Conservation (phyloP, 2,797 vertebrate species). For the Sardinella longiceps region DNA sequence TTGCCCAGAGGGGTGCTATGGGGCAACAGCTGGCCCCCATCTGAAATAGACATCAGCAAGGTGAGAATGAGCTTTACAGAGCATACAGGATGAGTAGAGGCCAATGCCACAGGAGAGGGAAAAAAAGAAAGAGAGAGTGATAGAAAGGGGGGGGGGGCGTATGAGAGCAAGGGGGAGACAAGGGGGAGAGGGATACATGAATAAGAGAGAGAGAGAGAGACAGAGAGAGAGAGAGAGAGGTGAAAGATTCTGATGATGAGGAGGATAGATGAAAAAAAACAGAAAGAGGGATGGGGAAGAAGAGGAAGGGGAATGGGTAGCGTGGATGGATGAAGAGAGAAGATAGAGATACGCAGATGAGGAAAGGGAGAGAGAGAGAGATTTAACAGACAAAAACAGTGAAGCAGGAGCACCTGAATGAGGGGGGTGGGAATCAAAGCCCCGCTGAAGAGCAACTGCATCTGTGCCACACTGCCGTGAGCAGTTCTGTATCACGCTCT, state of each 20-base stretch:
- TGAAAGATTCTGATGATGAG: not conserved
- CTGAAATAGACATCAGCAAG: slow-evolving; percentile 40
- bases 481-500: not conserved
- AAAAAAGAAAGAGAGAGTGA: not conserved
- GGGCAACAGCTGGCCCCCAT: slow-evolving; percentile 31
- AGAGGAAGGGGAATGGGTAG: not conserved
- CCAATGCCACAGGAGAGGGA: slow-evolving; percentile 5
- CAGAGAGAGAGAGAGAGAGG: not conserved
- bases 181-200: not conserved
- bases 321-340: not conserved
- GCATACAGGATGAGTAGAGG: slow-evolving; percentile 30
- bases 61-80: slow-evolving; percentile 34
- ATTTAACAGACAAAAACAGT: not conserved
- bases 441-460: not conserved
- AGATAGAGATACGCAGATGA: not conserved
- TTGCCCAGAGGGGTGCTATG: not conserved
- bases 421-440: not conserved
- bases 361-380: not conserved
- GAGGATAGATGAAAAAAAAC: not conserved
- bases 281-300: not conserved
- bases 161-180: not conserved
- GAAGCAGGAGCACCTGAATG: not conserved
- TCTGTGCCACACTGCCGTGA: not conserved
- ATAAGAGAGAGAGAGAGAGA: not conserved
- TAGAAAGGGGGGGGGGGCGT: not conserved